Evolutionary conservation across 1,140 invertebrate species (phyloP).

Genomic region (Periplaneta americana): DNA sequence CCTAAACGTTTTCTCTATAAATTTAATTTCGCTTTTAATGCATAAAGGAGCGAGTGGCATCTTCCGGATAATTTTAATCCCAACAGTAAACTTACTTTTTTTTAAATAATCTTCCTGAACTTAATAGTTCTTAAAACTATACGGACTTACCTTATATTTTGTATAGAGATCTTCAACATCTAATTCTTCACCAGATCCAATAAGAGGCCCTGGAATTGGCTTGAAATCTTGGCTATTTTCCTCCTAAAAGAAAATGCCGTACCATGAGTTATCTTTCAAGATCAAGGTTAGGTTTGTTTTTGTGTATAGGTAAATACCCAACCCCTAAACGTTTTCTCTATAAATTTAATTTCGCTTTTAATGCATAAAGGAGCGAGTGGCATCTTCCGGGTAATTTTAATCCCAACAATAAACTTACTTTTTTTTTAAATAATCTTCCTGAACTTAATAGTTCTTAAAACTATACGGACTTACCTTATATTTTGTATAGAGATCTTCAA

Average conservation of each 20-base stretch:
- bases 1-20: too few species aligned
- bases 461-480: conserved; percentile 64
- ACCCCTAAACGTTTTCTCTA: too few species aligned
- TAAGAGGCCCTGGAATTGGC: conserved; percentile 43
- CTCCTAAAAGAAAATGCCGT: conserved; percentile 41
- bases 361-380: too few species aligned
- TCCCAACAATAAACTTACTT: too few species aligned
- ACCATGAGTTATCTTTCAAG: not conserved
- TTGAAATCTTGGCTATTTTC: conserved; percentile 52
- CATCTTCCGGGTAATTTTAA: too few species aligned
- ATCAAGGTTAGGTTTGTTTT: not conserved
- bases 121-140: not conserved
- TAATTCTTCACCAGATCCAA: conserved; percentile 60
- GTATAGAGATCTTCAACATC: conserved; percentile 90
- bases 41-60: too few species aligned
- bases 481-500: conserved; percentile 90
- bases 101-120: too few species aligned
- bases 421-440: too few species aligned
- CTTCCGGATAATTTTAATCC: too few species aligned
- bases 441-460: not conserved
- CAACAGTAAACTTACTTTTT: too few species aligned
- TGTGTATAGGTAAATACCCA: not conserved
- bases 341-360: too few species aligned
- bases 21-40: too few species aligned
- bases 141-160: conserved; percentile 75